Percentiles rank a stretch among this genome's conserved stretches.
Conservation (phyloP, 2,888 invertebrate species). For the Bellardia pandia region DNA sequence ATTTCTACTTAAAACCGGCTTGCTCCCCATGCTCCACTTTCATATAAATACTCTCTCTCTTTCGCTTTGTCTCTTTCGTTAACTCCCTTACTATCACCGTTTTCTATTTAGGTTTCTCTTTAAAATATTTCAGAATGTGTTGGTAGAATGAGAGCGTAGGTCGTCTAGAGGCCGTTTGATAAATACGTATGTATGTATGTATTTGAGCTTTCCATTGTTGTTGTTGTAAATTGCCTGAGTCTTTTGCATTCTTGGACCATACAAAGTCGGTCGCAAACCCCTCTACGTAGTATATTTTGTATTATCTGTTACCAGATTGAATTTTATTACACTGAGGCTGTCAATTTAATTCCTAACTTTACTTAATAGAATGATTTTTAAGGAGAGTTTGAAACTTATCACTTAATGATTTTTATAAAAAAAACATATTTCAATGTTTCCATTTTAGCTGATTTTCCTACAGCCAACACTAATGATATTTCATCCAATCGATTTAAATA, state of each 20-base stretch:
- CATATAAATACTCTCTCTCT: constrained; percentile 2
- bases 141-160: constrained; percentile 77
- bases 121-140: constrained; percentile 1
- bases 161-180: constrained; percentile 82
- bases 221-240: constrained; percentile 22
- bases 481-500: too few species aligned
- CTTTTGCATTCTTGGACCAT: constrained; percentile 49
- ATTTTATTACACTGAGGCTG: neutral
- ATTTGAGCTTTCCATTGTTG: constrained; percentile 32
- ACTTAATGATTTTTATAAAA: too few species aligned
- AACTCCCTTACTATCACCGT: constrained; percentile 15
- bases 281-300: neutral
- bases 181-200: constrained; percentile 55
- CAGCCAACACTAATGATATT: too few species aligned
- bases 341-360: neutral
- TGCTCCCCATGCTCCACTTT: constrained; percentile 64
- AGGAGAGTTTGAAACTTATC: too few species aligned
- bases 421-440: too few species aligned
- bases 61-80: neutral
- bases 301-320: neutral
- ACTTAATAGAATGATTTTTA: too few species aligned
- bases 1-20: constrained; percentile 52
- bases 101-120: constrained; percentile 30
- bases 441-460: too few species aligned
- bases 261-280: constrained; percentile 29